Percentiles rank a stretch among this genome's conserved stretches.
These are phyloP conservation scores for Calyptomena viridis DNA, from an alignment of 2,113 vertebrate genomes.

Conservation along the genomic window DNA sequence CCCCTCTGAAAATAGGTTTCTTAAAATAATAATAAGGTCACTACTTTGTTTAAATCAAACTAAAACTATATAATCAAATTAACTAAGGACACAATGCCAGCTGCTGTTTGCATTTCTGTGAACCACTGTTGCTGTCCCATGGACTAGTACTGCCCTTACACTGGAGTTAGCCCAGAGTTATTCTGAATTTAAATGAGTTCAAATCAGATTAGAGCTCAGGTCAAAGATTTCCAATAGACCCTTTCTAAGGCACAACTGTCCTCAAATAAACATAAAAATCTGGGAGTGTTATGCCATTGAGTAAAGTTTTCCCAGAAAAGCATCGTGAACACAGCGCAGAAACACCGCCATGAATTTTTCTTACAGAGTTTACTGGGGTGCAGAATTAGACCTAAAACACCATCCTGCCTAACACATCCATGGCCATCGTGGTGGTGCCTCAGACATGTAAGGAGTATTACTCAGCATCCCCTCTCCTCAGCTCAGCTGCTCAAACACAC, in stretches of 20 bases:
- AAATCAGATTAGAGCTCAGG: background rate
- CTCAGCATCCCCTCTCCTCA: background rate
- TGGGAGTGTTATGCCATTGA: background rate
- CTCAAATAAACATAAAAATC: background rate
- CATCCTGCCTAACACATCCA: background rate
- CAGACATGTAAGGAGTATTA: background rate
- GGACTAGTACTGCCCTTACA: background rate
- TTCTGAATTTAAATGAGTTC: background rate
- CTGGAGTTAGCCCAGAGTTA: background rate
- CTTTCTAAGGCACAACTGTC: background rate
- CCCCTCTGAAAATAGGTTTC: background rate
- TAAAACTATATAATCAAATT: conserved; percentile 25
- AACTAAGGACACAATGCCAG: background rate
- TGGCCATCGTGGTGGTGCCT: background rate
- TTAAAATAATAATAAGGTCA: conserved; percentile 38
- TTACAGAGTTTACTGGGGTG: background rate
- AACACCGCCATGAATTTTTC: background rate
- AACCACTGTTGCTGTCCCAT: background rate
- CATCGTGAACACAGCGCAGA: background rate
- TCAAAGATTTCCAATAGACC: background rate
- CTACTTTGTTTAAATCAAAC: conserved; percentile 20
- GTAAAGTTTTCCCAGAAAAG: background rate
- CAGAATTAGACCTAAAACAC: background rate
- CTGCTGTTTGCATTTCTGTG: conserved; percentile 26
- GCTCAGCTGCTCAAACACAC: background rate